Conservation (phyloP, 2,888 invertebrate species). For the Patella caerulea region DNA sequence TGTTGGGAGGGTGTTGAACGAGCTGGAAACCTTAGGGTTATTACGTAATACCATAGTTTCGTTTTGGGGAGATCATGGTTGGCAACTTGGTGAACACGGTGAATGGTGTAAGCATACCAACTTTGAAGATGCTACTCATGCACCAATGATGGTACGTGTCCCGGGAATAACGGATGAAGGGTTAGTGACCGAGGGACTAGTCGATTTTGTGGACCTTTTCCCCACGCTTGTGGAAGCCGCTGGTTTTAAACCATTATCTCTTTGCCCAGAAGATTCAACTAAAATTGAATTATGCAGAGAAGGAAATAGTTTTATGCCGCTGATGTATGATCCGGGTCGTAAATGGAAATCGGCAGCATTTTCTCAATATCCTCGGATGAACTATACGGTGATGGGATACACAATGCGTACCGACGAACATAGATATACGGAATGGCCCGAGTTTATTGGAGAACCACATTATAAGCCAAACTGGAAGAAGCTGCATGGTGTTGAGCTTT, state of each 20-base stretch:
- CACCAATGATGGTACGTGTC: conserved; percentile 51
- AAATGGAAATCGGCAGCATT: conserved; percentile 26
- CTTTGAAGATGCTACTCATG: conserved; percentile 51
- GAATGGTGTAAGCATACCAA: conserved; percentile 51
- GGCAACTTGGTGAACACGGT: conserved; percentile 41
- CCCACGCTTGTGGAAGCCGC: conserved; percentile 50
- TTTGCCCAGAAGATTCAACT: conserved; percentile 26
- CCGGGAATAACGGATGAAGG: conserved; percentile 39
- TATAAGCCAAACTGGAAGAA: conserved; percentile 38
- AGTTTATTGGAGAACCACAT: conserved; percentile 29
- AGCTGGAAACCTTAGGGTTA: conserved; percentile 36
- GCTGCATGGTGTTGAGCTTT: conserved; percentile 37
- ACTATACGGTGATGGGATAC: conserved; percentile 44
- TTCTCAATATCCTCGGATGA: conserved; percentile 28
- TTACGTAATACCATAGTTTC: conserved; percentile 41
- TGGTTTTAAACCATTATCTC: conserved; percentile 28
- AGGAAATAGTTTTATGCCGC: conserved; percentile 37
- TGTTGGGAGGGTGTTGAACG: conserved; percentile 41
- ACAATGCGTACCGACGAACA: conserved; percentile 42
- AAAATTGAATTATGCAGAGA: conserved; percentile 33
- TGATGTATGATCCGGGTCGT: conserved; percentile 23
- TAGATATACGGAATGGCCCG: conserved; percentile 52
- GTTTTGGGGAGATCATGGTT: conserved; percentile 24
- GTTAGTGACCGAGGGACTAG: conserved; percentile 33
- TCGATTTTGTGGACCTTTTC: conserved; percentile 51